Percentiles rank a stretch among this genome's conserved stretches.
These are phyloP conservation scores for Triops longicaudatus DNA, from an alignment of 1,140 invertebrate genomes.

Conservation along the genomic window DNA sequence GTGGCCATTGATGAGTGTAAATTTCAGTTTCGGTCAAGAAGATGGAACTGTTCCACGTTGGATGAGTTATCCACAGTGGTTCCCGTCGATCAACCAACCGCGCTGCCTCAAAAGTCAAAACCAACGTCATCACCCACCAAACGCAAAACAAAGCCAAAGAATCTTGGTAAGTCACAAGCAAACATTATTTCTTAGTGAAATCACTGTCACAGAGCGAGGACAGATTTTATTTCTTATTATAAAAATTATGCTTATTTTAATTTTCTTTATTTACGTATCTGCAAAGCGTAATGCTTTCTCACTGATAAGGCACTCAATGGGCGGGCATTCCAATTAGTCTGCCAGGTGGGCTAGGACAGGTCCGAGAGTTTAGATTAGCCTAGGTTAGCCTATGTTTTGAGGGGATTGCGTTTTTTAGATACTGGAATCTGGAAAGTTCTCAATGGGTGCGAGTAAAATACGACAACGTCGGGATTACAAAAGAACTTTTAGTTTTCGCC, in stretches of 20 bases:
- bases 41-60: slow-evolving; percentile 47
- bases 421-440: no score
- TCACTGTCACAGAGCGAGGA: not conserved
- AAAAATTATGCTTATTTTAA: no score
- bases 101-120: slow-evolving; percentile 16
- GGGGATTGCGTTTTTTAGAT: no score
- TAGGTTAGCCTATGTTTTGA: no score
- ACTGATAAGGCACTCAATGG: no score
- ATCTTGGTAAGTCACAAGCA: not conserved
- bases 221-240: not conserved
- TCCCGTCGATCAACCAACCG: slow-evolving; percentile 16
- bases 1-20: slow-evolving; percentile 47
- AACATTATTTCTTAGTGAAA: not conserved
- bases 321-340: no score
- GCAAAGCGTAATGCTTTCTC: not conserved
- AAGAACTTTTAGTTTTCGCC: no score
- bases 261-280: not conserved
- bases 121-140: slow-evolving; percentile 1
- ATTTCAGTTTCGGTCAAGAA: slow-evolving; percentile 44
- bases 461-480: no score
- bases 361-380: no score
- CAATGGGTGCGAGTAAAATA: no score
- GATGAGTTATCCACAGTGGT: slow-evolving; percentile 31
- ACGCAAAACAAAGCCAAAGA: slow-evolving; percentile 18
- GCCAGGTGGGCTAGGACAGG: no score